Evolutionary conservation across 2,888 invertebrate genomes (phyloP).

Genomic region (Baronia brevicornis): DNA sequence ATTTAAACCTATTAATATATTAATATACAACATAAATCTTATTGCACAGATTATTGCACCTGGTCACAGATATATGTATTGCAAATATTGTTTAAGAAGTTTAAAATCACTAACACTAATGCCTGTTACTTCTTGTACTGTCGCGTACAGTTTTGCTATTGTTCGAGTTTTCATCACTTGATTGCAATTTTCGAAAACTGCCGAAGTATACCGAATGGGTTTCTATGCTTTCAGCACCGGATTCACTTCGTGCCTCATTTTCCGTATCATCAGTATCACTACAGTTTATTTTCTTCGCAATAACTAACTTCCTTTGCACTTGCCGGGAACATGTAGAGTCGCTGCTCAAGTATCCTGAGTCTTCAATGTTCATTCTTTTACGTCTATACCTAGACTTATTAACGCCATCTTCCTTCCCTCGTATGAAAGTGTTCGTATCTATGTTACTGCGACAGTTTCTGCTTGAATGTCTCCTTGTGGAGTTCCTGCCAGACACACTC

Average conservation of each 20-base stretch:
- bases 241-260: slow-evolving; percentile 88
- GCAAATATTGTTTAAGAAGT: slow-evolving; percentile 17
- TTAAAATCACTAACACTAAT: no score
- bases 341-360: slow-evolving; percentile 90
- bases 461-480: slow-evolving; percentile 33
- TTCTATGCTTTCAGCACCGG: slow-evolving; percentile 90
- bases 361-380: slow-evolving; percentile 73
- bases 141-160: slow-evolving; percentile 21
- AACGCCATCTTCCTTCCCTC: slow-evolving; percentile 38
- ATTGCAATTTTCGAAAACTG: slow-evolving; percentile 75
- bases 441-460: slow-evolving; percentile 30
- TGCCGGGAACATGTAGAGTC: slow-evolving; percentile 80
- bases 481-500: slow-evolving; percentile 35
- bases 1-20: not conserved
- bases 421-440: slow-evolving; percentile 60
- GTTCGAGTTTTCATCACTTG: slow-evolving; percentile 35
- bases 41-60: slow-evolving; percentile 55
- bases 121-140: slow-evolving; percentile 18
- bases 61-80: slow-evolving; percentile 12
- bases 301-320: slow-evolving; percentile 53
- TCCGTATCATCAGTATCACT: slow-evolving; percentile 88
- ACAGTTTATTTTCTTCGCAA: slow-evolving; percentile 74
- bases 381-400: slow-evolving; percentile 42
- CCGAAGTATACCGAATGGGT: slow-evolving; percentile 92
- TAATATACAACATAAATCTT: slow-evolving; percentile 37